Percentiles rank a stretch among this genome's conserved stretches.
Conservation (phyloP, 1,140 invertebrate genomes). For the Aphis craccivora region DNA sequence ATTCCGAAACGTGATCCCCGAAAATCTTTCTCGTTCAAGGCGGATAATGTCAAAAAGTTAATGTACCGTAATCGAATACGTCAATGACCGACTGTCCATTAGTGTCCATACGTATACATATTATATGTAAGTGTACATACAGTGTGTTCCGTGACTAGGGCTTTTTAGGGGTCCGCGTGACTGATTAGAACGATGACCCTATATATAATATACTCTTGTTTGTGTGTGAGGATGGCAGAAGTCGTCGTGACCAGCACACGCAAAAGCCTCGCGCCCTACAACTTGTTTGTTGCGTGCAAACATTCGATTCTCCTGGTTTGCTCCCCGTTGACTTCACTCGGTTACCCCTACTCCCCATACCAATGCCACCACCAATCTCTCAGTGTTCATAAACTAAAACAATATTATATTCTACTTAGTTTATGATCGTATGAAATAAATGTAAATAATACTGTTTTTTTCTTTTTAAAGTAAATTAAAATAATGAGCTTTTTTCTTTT, state of each 20-base stretch:
- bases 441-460: not conserved
- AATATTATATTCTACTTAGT: not conserved
- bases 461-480: not conserved
- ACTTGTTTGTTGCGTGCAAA: constrained; percentile 54
- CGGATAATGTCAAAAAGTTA: constrained; percentile 54
- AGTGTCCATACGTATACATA: not conserved
- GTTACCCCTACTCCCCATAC: not conserved
- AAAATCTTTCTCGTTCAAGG: constrained; percentile 31
- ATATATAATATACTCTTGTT: not conserved
- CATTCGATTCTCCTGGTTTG: not conserved
- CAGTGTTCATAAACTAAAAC: not conserved
- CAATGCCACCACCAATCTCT: not conserved
- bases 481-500: not conserved
- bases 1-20: constrained; percentile 30
- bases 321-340: constrained; percentile 30
- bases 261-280: constrained; percentile 37
- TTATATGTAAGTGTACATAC: not conserved
- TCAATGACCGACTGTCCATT: constrained; percentile 53
- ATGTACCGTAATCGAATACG: constrained; percentile 57
- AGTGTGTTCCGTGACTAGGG: constrained; percentile 41
- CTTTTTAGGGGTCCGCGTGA: constrained; percentile 50
- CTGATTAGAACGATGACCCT: constrained; percentile 52
- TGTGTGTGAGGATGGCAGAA: not conserved
- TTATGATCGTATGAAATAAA: not conserved
- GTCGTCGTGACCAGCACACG: constrained; percentile 45